phyloP scores from a whole-genome alignment of 2,888 invertebrate genomes.

The Callyntrura sp. region DNA sequence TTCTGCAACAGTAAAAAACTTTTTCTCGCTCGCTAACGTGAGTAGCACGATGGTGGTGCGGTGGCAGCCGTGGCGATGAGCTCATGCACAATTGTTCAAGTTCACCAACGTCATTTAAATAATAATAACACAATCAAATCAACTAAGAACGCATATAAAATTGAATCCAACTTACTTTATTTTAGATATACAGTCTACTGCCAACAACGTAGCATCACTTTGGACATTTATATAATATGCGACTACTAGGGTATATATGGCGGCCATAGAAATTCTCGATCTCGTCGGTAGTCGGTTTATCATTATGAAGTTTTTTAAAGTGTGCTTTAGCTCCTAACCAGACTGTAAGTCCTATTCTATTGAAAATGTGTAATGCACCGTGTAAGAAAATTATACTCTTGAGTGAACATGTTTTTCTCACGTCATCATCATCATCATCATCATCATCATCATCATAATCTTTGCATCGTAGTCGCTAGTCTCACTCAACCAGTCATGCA shows the following conservation, averaged over 20 bases:
- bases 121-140: conserved; percentile 41
- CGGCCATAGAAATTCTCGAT: neutral
- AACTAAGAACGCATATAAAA: conserved; percentile 43
- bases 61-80: conserved; percentile 22
- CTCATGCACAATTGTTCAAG: conserved; percentile 57
- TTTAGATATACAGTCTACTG: neutral
- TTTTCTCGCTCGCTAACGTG: neutral
- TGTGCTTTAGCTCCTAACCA: neutral
- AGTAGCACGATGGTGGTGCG: neutral
- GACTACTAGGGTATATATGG: neutral
- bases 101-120: conserved; percentile 48
- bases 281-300: neutral
- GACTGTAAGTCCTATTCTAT: conserved; percentile 22
- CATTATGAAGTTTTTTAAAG: conserved; percentile 20
- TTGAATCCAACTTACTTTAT: conserved; percentile 46
- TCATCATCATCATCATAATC: conserved; percentile 54
- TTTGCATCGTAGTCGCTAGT: conserved; percentile 40
- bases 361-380: conserved; percentile 43
- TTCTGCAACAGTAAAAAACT: conserved; percentile 49
- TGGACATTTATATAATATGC: neutral
- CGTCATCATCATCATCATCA: conserved; percentile 58
- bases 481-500: conserved; percentile 48
- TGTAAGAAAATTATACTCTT: conserved; percentile 45
- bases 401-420: conserved; percentile 59
- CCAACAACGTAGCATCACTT: neutral